Percentiles rank a stretch among this genome's conserved stretches.
These are phyloP conservation scores for Tinamus guttatus DNA, from an alignment of 2,113 vertebrate genomes.

Conservation along the genomic window DNA sequence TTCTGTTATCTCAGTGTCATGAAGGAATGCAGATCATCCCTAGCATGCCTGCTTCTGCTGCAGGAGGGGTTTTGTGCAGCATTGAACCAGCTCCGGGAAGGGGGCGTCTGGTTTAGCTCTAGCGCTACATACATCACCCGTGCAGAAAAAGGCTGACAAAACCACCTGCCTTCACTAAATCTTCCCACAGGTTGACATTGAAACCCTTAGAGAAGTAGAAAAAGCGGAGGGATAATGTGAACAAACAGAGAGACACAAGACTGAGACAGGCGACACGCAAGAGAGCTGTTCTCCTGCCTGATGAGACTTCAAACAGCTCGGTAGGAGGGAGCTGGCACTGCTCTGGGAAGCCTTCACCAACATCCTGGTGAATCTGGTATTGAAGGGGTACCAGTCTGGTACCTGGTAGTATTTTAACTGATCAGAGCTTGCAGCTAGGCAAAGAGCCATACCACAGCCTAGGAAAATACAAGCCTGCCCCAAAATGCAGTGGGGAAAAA, in stretches of 20 bases:
- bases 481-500: background rate
- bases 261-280: background rate
- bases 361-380: background rate
- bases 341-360: background rate
- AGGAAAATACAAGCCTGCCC: background rate
- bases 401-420: background rate
- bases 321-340: background rate
- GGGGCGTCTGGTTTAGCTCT: background rate
- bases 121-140: background rate
- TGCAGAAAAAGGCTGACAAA: constrained; percentile 6
- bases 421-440: background rate
- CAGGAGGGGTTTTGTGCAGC: constrained; percentile 21
- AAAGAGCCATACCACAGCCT: background rate
- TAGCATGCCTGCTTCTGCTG: constrained; percentile 49
- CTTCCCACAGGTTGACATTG: background rate
- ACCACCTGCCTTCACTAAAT: background rate
- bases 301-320: background rate
- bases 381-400: background rate
- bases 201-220: background rate
- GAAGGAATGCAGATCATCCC: constrained; percentile 73
- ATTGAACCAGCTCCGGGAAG: background rate
- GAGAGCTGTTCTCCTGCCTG: background rate
- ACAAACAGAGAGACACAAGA: background rate
- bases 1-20: constrained; percentile 79
- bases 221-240: background rate